Base-by-base conservation (phyloP, 2,888 invertebrate species). In the Athalia circularis region DNA sequence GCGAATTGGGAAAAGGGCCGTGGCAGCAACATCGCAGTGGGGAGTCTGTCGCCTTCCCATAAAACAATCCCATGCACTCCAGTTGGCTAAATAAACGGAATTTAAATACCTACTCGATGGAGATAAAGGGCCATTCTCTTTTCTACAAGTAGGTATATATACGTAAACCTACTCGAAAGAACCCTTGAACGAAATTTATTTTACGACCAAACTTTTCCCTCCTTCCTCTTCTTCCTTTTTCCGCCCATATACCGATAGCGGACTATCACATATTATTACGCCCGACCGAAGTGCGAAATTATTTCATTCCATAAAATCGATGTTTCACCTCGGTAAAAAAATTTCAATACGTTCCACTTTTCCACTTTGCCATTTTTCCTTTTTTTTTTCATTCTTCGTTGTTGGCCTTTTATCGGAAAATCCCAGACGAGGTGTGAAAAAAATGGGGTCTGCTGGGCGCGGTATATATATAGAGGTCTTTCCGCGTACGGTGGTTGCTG, bases 401-500 rank as follows among this genome's bases (percentile, higher is more conserved):
- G 54, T 54, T 54, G 8, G 43, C 43, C 9, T 43, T 29, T 7
- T n/a, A 29, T 43, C 29, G 57, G 15, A 45, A 70, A 70, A 54
- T 7, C n/a, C 45, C n/a, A 43, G n/a, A n/a, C 47, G 70, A 70
- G 45, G 57, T 54, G 70, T 70, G 7, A 47, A 59, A 72, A 59
- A 13, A 11, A 59, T 52, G 72, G 68, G 13, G 9, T 52, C 29
- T 4, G n/a, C 11, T 3, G 3, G 13, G 45, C 47, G 6, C 11
- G 29, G 6, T 5, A 61, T n/a, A 6, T 45, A 5, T 29, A 29
- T 29, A 29, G 83, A 84, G 82, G 82, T 79, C 80, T 79, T 82
- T 70, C 65, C 83, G 29, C 29, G 29, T 29, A 29, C 29, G 85
- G 88, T 88, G 88, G 89, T 89, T 86, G 87, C 82, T 85, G 85